These are phyloP conservation scores for Eclectus roratus DNA, from an alignment of 2,113 vertebrate genomes.

Conservation along the genomic window DNA sequence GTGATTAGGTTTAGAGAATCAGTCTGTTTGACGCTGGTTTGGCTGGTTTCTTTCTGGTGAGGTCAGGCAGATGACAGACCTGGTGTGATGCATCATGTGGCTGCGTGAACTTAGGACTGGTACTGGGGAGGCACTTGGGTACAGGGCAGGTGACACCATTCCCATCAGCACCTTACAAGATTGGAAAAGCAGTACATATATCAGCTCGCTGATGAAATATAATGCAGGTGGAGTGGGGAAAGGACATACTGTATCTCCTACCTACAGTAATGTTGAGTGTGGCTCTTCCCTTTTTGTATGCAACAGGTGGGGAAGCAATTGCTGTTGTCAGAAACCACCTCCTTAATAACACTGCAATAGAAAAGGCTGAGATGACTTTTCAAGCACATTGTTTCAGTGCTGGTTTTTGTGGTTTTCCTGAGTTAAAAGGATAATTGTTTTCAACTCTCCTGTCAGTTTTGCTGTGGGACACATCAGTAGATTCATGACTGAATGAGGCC, in stretches of 20 bases:
- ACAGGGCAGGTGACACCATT: neutral
- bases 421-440: neutral
- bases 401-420: neutral
- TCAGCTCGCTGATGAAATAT: neutral
- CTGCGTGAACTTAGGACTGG: neutral
- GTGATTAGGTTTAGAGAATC: rapidly evolving
- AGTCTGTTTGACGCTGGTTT: neutral
- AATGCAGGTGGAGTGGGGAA: neutral
- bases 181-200: neutral
- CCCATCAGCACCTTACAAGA: neutral
- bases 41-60: neutral
- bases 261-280: neutral
- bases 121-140: neutral
- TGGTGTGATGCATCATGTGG: rapidly evolving
- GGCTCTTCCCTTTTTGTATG: neutral
- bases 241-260: rapidly evolving
- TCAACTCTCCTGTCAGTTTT: neutral
- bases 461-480: neutral
- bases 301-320: neutral
- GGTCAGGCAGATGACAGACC: neutral
- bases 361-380: neutral
- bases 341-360: neutral
- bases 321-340: neutral
- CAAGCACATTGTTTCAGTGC: neutral
- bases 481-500: neutral